phyloP scores from a whole-genome alignment of 2,888 invertebrate genomes.

The Orthosia gothica region DNA sequence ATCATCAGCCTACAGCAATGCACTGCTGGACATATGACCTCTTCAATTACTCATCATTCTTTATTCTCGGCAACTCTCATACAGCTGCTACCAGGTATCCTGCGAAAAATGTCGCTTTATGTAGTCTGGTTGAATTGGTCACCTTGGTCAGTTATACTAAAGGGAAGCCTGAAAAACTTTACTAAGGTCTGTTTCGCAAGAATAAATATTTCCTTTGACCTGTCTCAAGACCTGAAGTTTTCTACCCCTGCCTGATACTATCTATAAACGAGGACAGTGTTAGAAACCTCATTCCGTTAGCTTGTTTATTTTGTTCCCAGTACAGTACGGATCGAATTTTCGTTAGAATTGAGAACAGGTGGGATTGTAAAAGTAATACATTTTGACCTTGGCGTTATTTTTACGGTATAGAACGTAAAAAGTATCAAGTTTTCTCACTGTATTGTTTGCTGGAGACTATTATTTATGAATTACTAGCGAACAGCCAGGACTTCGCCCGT shows the following conservation, averaged over 20 bases:
- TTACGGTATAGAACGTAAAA: neutral
- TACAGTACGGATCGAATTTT: slow-evolving; percentile 52
- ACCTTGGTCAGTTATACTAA: too few species aligned
- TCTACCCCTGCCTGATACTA: slow-evolving; percentile 41
- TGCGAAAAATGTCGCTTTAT: too few species aligned
- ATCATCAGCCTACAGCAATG: too few species aligned
- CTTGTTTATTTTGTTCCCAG: slow-evolving; percentile 59
- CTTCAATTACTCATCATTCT: too few species aligned
- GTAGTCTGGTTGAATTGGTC: too few species aligned
- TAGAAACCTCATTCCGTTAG: slow-evolving; percentile 56
- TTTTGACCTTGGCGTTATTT: slow-evolving; percentile 51
- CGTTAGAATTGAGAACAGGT: slow-evolving; percentile 61
- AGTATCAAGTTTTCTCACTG: neutral
- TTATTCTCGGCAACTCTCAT: too few species aligned
- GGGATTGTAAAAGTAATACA: slow-evolving; percentile 44
- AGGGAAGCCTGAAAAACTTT: too few species aligned
- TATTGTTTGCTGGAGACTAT: neutral
- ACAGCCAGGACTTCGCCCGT: too few species aligned
- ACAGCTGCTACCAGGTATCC: too few species aligned
- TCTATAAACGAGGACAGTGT: slow-evolving; percentile 60
- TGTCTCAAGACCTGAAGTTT: slow-evolving; percentile 33
- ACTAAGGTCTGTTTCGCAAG: neutral
- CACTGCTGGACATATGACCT: too few species aligned
- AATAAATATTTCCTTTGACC: slow-evolving; percentile 11
- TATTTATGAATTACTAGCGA: too few species aligned